Percentiles rank a stretch among this genome's conserved stretches.
Evolutionary conservation across 2,113 vertebrate genomes (phyloP).

Genomic region (Hippopotamus amphibius): DNA sequence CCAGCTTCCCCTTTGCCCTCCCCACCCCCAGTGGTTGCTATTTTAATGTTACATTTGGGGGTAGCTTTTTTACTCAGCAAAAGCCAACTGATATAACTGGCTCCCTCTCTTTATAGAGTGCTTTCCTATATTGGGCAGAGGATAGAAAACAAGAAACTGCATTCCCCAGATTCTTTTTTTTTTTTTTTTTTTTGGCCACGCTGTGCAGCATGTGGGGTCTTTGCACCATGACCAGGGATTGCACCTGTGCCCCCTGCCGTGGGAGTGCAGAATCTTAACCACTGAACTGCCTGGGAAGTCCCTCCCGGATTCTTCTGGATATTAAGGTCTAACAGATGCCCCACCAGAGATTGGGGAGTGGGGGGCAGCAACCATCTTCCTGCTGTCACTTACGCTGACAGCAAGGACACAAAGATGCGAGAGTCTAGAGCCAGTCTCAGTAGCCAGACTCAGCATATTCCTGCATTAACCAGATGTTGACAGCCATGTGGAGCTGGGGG

Average conservation of each 20-base stretch:
- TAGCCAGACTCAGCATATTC: background rate
- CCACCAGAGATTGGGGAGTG: background rate
- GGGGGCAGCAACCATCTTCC: background rate
- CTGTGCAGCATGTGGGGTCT: no score
- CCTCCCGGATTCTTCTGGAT: background rate
- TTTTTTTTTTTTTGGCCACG: no score
- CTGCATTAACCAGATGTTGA: background rate
- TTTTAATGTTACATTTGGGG: background rate
- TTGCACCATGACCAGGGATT: no score
- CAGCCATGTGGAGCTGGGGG: background rate
- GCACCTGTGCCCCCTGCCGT: no score
- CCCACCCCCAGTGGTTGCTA: background rate
- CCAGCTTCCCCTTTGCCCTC: no score
- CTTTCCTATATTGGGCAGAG: background rate
- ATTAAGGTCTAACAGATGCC: background rate
- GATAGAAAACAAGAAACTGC: background rate
- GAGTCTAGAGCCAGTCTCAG: background rate
- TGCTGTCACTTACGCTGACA: background rate
- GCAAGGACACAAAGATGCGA: background rate
- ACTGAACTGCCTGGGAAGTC: no score
- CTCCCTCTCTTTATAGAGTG: background rate
- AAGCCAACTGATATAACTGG: background rate
- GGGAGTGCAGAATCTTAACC: no score
- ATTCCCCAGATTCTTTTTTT: background rate
- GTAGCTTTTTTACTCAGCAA: background rate